Evolutionary conservation across 2,113 vertebrate species (phyloP).

Genomic region (Engystomops pustulosus): DNA sequence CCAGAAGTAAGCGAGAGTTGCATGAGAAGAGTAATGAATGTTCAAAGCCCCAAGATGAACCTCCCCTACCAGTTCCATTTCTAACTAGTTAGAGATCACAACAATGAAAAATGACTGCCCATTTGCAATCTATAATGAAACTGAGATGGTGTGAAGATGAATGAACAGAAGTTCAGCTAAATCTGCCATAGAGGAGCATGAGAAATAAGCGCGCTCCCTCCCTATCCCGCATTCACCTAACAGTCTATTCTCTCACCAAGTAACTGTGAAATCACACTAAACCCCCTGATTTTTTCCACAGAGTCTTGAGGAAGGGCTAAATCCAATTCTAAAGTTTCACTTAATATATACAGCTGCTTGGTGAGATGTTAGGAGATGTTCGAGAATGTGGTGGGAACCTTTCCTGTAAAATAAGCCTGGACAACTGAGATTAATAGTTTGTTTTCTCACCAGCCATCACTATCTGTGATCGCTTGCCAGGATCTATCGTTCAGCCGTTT

Average conservation of each 20-base stretch:
- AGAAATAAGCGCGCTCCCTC: slow-evolving; percentile 73
- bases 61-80: slow-evolving; percentile 62
- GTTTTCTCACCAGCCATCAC: slow-evolving; percentile 40
- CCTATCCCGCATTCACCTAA: slow-evolving; percentile 53
- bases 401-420: slow-evolving; percentile 53
- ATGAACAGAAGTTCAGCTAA: slow-evolving; percentile 67
- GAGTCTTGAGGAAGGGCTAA: slow-evolving; percentile 62
- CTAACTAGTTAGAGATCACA: slow-evolving; percentile 67
- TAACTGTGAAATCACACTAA: slow-evolving; percentile 75
- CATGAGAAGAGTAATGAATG: slow-evolving; percentile 60
- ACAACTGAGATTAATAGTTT: slow-evolving; percentile 42
- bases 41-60: slow-evolving; percentile 57
- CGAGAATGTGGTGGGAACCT: slow-evolving; percentile 64
- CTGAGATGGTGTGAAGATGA: slow-evolving; percentile 69
- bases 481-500: slow-evolving; percentile 30
- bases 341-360: slow-evolving; percentile 71
- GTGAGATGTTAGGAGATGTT: slow-evolving; percentile 61
- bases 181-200: slow-evolving; percentile 68
- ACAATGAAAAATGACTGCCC: slow-evolving; percentile 73
- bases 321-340: slow-evolving; percentile 68
- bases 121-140: slow-evolving; percentile 71
- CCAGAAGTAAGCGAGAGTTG: background rate
- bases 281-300: slow-evolving; percentile 60
- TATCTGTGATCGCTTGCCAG: slow-evolving; percentile 52
- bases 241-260: slow-evolving; percentile 68